Percentiles rank a stretch among this genome's conserved stretches.
Evolutionary conservation across 2,888 invertebrate genomes (phyloP).

Genomic region (Cheilosia scutellata): DNA sequence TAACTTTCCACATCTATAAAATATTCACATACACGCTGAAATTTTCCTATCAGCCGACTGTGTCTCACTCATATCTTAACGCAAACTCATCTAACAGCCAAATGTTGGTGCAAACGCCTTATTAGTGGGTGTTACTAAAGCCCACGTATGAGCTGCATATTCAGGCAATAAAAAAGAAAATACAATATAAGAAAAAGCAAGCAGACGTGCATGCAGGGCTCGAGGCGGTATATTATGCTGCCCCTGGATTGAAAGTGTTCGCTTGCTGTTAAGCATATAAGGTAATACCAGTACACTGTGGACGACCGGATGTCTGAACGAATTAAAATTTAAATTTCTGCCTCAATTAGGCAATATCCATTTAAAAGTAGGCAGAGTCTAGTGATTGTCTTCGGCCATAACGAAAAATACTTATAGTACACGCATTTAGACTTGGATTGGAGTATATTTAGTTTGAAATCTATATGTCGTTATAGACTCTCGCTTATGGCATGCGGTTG

Average conservation of each 20-base stretch:
- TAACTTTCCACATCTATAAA: conserved; percentile 12
- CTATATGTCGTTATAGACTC: background rate
- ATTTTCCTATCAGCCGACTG: conserved; percentile 2
- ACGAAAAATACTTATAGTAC: conserved; percentile 4
- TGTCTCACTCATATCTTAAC: conserved; percentile 30
- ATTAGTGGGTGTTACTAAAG: conserved; percentile 28
- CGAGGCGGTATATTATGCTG: conserved; percentile 19
- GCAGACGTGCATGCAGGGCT: conserved; percentile 45
- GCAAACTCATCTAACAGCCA: conserved; percentile 35
- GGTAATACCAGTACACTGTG: conserved; percentile 7
- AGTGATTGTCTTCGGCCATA: background rate
- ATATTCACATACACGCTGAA: conserved; percentile 15
- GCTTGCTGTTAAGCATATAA: conserved; percentile 9
- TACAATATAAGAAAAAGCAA: conserved; percentile 27
- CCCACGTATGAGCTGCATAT: conserved; percentile 26
- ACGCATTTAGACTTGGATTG: background rate
- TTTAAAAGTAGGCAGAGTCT: conserved; percentile 8
- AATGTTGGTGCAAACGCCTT: conserved; percentile 25
- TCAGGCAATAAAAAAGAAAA: conserved; percentile 10
- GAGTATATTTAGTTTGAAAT: background rate
- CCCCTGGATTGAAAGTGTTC: conserved; percentile 33
- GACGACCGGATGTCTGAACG: conserved; percentile 54
- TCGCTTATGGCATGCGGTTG: too few species aligned
- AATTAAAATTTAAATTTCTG: conserved; percentile 39
- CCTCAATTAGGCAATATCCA: conserved; percentile 47